Conservation (phyloP, 2,888 invertebrate genomes). For the Agonopterix heracliana region DNA sequence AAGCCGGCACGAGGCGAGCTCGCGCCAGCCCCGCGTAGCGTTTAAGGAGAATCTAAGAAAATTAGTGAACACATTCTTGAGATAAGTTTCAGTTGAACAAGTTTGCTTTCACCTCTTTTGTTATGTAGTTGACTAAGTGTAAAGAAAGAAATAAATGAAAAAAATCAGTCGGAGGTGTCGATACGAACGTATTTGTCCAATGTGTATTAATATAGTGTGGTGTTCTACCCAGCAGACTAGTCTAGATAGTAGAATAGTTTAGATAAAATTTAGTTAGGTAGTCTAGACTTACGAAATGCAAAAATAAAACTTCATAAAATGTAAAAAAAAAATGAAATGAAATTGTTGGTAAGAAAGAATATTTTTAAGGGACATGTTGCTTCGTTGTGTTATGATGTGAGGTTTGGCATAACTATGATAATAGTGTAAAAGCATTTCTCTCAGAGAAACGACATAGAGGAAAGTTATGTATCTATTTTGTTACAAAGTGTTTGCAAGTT, state of each 20-base stretch:
- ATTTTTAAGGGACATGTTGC: constrained; percentile 79
- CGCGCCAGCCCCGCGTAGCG: constrained; percentile 31
- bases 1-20: constrained; percentile 47
- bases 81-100: constrained; percentile 71
- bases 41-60: constrained; percentile 46
- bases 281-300: constrained; percentile 77
- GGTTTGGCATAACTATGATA: constrained; percentile 76
- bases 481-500: constrained; percentile 77
- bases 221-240: constrained; percentile 76
- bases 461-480: constrained; percentile 76
- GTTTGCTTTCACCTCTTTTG: constrained; percentile 75
- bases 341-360: constrained; percentile 79
- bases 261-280: constrained; percentile 76
- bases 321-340: constrained; percentile 76
- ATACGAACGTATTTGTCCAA: constrained; percentile 74
- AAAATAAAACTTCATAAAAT: constrained; percentile 75
- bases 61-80: constrained; percentile 64
- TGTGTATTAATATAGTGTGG: constrained; percentile 74
- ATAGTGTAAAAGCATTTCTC: constrained; percentile 67
- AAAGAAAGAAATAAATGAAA: constrained; percentile 69
- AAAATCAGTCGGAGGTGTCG: constrained; percentile 61
- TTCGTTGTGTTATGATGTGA: constrained; percentile 72
- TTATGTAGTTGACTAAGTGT: constrained; percentile 74
- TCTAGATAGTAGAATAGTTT: constrained; percentile 77
- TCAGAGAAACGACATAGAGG: constrained; percentile 65